phyloP scores from a whole-genome alignment of 2,888 invertebrate species.

The Drosophila lutescens region DNA sequence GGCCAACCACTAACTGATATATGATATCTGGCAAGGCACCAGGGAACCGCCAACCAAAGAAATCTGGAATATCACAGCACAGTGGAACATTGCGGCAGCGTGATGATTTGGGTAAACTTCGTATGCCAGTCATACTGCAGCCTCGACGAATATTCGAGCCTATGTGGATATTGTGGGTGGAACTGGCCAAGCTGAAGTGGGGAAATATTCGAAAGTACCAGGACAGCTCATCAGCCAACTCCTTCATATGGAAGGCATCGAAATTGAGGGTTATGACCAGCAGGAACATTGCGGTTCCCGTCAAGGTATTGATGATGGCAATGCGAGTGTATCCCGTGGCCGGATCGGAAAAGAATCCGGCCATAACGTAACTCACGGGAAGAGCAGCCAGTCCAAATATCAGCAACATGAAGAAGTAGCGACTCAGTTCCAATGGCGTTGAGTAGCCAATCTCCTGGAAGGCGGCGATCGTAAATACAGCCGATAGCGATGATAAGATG shows the following conservation, averaged over 20 bases:
- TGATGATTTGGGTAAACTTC: background rate
- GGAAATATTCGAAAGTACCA: slow-evolving; percentile 89
- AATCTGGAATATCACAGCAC: slow-evolving; percentile 80
- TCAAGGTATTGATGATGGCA: slow-evolving; percentile 10
- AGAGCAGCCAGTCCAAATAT: slow-evolving; percentile 89
- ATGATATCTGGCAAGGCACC: slow-evolving; percentile 89
- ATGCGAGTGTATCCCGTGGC: slow-evolving; percentile 88
- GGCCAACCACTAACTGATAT: slow-evolving; percentile 86
- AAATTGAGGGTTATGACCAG: slow-evolving; percentile 14
- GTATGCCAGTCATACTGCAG: slow-evolving; percentile 35
- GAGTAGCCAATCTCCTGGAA: slow-evolving; percentile 87
- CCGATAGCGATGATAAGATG: slow-evolving; percentile 87
- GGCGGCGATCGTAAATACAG: slow-evolving; percentile 86
- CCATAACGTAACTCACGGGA: slow-evolving; percentile 88
- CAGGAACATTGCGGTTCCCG: slow-evolving; percentile 24
- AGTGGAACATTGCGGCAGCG: slow-evolving; percentile 37
- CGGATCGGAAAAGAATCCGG: slow-evolving; percentile 88
- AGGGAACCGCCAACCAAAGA: slow-evolving; percentile 88
- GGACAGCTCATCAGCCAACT: slow-evolving; percentile 87
- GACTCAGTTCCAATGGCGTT: slow-evolving; percentile 48
- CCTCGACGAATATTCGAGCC: slow-evolving; percentile 45
- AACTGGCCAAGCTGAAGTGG: slow-evolving; percentile 86
- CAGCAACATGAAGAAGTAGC: slow-evolving; percentile 82
- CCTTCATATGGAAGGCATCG: slow-evolving; percentile 83
- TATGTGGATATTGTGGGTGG: slow-evolving; percentile 79